phyloP scores from a whole-genome alignment of 1,140 invertebrate species.

The Drosophila chauvacae region DNA sequence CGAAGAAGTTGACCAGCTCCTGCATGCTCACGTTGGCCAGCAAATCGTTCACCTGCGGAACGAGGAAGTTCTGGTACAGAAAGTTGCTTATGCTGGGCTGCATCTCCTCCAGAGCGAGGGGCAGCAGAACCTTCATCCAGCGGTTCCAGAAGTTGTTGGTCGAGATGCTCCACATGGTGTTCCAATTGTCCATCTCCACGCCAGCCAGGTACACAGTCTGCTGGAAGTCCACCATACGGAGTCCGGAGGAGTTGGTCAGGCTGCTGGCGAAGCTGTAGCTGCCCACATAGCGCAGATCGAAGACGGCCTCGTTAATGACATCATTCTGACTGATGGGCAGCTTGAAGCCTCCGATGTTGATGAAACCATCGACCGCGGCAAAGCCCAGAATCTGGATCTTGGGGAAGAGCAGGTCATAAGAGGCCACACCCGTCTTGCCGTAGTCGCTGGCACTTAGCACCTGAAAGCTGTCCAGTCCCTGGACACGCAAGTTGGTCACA shows the following conservation, averaged over 20 bases:
- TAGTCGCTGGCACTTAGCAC: constrained; percentile 48
- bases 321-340: constrained; percentile 33
- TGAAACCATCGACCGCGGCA: constrained; percentile 40
- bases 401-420: constrained; percentile 55
- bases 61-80: constrained; percentile 27
- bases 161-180: constrained; percentile 54
- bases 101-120: constrained; percentile 40
- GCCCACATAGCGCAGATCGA: constrained; percentile 64
- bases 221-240: constrained; percentile 49
- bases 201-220: constrained; percentile 57
- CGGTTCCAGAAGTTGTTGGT: constrained; percentile 58
- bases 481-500: constrained; percentile 51
- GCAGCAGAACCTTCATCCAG: constrained; percentile 2
- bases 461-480: constrained; percentile 56
- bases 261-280: constrained; percentile 52
- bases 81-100: constrained; percentile 32
- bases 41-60: constrained; percentile 42
- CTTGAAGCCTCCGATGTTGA: constrained; percentile 40
- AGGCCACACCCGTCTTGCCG: constrained; percentile 30
- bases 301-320: constrained; percentile 59
- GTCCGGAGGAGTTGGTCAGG: constrained; percentile 31
- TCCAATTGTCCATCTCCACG: constrained; percentile 58
- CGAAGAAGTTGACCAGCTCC: constrained; percentile 41
- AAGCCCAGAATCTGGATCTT: constrained; percentile 55
- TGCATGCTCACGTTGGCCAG: constrained; percentile 42